Evolutionary conservation across 2,797 vertebrate species (phyloP), one percentile per base, ranked within the genome.

Genomic region (Melopsittacus undulatus): DNA sequence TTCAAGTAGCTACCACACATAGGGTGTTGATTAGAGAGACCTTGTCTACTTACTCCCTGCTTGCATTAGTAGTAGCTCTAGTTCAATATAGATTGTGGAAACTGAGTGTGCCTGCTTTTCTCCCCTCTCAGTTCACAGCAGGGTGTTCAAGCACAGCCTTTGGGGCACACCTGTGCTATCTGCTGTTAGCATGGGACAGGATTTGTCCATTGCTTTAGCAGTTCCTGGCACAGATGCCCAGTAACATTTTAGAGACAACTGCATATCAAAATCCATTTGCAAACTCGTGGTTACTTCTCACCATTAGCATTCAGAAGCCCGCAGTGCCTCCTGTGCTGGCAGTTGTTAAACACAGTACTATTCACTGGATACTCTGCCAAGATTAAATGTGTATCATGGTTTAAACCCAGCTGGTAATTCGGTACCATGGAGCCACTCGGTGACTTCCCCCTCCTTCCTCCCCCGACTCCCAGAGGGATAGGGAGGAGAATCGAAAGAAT

Each of bases 1-100:
- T 64, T 78, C 36, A 51, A n/a, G 51, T 48, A 83, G 6, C 45
- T 64, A 7, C 32, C 10, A 7, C 0, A 0, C 32, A 7, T 5
- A 27, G 11, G 13, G 2, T 57, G 6, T 46, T 3, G 0, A 0
- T 57, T 57, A 38, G 22, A 49, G 54, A 45, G 8, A 43, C 9
- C 8, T 48, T 54, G 19, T 54, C 46, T 63, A 14, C 49, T 72
- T 10, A 10, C 30, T 52, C 9, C 5, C 4, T 38, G 5, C 38
- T 68, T 72, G 26, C 32, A 3, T 24, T 64, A 75, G 6, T 11
- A 6, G 16, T 66, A 27, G 4, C 13, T 51, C 42, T 54, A 46
- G 40, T 57, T 56, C 21, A 42, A 7, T 38, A 11, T 18, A 45
- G 54, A 7, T 30, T 1, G 1, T 54, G 62, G 45, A 83, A 68